Base-by-base conservation (phyloP, 2,797 vertebrate genomes). In the Otolemur crassicaudatus region DNA sequence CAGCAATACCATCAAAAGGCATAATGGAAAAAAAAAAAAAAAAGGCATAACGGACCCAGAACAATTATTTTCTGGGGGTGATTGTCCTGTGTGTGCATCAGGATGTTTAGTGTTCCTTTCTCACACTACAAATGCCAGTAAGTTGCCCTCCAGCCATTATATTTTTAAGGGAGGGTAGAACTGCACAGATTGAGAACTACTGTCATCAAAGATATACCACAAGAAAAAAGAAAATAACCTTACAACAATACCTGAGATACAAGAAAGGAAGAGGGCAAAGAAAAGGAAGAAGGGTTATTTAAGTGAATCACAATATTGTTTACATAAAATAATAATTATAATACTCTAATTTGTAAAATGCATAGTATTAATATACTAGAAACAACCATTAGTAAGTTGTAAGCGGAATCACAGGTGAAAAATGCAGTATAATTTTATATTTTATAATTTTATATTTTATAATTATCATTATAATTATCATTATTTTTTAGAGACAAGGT, bases 151-250 rank as follows among this genome's bases (percentile, higher is more conserved):
- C 19, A 60, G 61, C 37, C 29, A 86, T 12, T 25, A 34, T 81
- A 13, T 89, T 79, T 43, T 27, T 80, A 34, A 46, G 29, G 23
- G 14, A 82, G 37, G 27, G 17, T 56, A 88, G 79, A 92, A 75
- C 80, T 53, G 5, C 27, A 60, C 12, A 67, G 23, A 61, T 22
- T 53, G n/a, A 90, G 40, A 92, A 61, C 27, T 58, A 49, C 60
- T 80, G 3, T 40, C 76, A 13, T 65, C 56, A 84, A 83, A 5
- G 56, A 31, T 84, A 43, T 37, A 53, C 19, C 31, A 73, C 73
- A 29, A 31, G 17, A 77, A 77, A 23, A 90, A 90, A 46, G n/a
- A 95, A 86, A 95, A 85, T 58, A 80, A 73, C 19, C 63, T 46
- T 95, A 67, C 58, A 67, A 87, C 80, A 85, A 65, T 75, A 31